A percentile compares a stretch with the other conserved stretches of the same genome.
Evolutionary conservation across 2,888 invertebrate genomes (phyloP).

Genomic region (Hirtodrosophila confusa): DNA sequence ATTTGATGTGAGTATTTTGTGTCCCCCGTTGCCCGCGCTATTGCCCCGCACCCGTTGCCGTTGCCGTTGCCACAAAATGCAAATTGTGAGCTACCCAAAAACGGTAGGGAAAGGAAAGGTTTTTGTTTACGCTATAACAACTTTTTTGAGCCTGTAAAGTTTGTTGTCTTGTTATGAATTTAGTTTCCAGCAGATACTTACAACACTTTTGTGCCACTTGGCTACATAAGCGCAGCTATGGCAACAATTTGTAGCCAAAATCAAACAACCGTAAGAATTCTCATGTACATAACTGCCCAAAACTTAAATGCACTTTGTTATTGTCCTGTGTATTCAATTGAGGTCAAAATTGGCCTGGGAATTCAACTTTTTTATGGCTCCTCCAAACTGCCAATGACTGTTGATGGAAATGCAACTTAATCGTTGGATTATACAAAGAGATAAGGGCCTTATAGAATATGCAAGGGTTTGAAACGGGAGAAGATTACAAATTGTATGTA

Average conservation of each 20-base stretch:
- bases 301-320: constrained; percentile 50
- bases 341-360: constrained; percentile 43
- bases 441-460: no score
- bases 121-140: constrained; percentile 71
- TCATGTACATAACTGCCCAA: constrained; percentile 30
- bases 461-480: no score
- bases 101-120: constrained; percentile 25
- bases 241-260: constrained; percentile 59
- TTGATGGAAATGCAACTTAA: neutral
- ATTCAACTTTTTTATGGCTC: constrained; percentile 1
- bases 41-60: neutral
- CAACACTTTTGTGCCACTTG: constrained; percentile 70
- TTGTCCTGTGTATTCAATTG: constrained; percentile 49
- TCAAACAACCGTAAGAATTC: constrained; percentile 51
- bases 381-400: constrained; percentile 3
- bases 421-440: neutral
- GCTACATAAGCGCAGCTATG: constrained; percentile 61
- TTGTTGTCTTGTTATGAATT: constrained; percentile 68
- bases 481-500: no score
- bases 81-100: constrained; percentile 55
- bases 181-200: constrained; percentile 67
- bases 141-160: constrained; percentile 37
- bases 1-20: constrained; percentile 46
- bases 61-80: constrained; percentile 57
- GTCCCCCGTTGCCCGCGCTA: neutral